Conservation (phyloP, 2,888 invertebrate species). For the Buathra laborator region DNA sequence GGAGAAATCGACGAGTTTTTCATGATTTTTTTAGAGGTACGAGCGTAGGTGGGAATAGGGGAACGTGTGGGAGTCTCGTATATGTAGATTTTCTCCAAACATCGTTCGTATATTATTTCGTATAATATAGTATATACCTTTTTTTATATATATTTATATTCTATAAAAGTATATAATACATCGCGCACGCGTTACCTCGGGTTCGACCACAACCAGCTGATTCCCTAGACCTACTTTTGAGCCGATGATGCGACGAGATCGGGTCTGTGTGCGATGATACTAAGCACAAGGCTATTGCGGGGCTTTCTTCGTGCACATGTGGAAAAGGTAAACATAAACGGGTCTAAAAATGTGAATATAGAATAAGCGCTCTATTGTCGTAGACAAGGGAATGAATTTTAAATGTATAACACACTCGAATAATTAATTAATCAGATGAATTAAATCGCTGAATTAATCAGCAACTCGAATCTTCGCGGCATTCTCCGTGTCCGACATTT, state of each 20-base stretch:
- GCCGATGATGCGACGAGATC: slow-evolving; percentile 73
- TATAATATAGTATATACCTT: background rate
- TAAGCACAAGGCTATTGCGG: background rate
- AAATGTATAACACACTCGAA: background rate
- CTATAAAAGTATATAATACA: slow-evolving; percentile 2
- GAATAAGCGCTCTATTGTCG: background rate
- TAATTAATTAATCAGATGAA: background rate
- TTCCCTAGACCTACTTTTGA: slow-evolving; percentile 83
- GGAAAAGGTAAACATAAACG: slow-evolving; percentile 6
- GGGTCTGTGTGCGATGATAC: background rate
- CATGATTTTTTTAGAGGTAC: background rate
- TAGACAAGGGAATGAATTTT: background rate
- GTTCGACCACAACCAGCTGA: slow-evolving; percentile 77
- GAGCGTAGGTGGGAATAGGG: background rate
- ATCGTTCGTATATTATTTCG: background rate
- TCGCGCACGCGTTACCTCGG: slow-evolving; percentile 77
- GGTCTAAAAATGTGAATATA: slow-evolving; percentile 8
- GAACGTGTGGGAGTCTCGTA: slow-evolving; percentile 41
- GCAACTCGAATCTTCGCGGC: background rate
- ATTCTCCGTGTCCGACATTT: background rate
- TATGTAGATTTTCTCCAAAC: background rate
- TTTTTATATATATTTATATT: slow-evolving; percentile 1
- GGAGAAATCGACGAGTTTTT: slow-evolving; percentile 44
- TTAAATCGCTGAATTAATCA: background rate
- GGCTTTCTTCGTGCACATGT: background rate